Evolutionary conservation across 2,888 invertebrate genomes (phyloP).

Genomic region (Linyphia triangularis): DNA sequence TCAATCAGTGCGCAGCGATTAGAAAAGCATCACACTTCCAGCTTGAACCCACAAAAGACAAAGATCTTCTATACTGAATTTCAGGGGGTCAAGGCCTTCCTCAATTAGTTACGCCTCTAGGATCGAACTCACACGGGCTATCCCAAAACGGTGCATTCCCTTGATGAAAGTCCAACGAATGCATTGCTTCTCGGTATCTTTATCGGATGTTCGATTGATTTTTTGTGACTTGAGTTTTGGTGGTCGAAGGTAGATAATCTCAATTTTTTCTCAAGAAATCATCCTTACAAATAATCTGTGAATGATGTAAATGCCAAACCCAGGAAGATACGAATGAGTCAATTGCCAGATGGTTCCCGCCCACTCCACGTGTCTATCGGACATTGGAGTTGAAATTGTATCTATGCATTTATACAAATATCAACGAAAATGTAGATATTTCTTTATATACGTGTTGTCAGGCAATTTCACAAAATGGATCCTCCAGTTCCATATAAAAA

Average conservation of each 20-base stretch:
- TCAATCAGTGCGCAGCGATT: constrained; percentile 44
- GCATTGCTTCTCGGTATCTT: neutral
- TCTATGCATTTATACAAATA: neutral
- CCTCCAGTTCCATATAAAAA: no score
- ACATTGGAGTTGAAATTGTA: neutral
- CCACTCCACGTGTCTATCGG: neutral
- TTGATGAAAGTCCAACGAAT: neutral
- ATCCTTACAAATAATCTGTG: constrained; percentile 2
- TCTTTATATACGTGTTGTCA: no score
- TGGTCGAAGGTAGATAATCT: neutral
- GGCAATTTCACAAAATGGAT: no score
- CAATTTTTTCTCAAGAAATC: neutral
- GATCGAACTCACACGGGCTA: constrained; percentile 35
- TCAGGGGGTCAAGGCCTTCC: constrained; percentile 44
- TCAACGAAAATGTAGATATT: no score
- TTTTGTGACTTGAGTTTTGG: neutral
- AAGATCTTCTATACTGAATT: constrained; percentile 21
- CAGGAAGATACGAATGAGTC: neutral
- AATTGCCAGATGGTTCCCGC: neutral
- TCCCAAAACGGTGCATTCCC: neutral
- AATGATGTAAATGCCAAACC: neutral
- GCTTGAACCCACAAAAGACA: constrained; percentile 29
- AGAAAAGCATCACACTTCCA: constrained; percentile 16
- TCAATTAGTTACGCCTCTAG: constrained; percentile 25
- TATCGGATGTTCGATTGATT: neutral